Conservation (phyloP, 2,797 vertebrate species). For the Florisuga fusca region DNA sequence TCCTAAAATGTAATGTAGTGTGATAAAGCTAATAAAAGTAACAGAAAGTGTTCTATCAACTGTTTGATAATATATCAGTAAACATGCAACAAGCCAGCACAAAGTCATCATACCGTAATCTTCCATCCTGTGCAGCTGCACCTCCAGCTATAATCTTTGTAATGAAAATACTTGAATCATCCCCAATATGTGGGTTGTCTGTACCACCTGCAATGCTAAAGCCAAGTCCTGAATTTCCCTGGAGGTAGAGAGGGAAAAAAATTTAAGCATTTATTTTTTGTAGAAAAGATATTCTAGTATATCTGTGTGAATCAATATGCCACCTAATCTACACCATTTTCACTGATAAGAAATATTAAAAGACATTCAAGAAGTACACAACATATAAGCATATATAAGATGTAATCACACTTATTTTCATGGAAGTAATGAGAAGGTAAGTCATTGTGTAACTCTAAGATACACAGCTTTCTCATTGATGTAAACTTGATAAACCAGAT, state of each 20-base stretch:
- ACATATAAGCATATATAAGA: not conserved
- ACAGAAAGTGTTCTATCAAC: not conserved
- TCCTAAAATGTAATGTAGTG: not conserved
- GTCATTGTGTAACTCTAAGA: not conserved
- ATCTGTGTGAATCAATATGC: not conserved
- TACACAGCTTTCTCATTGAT: not conserved
- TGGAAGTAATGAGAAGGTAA: not conserved
- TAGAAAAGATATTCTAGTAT: not conserved
- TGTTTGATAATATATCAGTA: not conserved
- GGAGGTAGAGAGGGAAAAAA: not conserved
- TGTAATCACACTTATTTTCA: not conserved
- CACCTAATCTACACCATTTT: not conserved
- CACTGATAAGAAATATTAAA: not conserved
- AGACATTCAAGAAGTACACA: not conserved
- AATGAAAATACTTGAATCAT: conserved; percentile 97
- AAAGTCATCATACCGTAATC: conserved; percentile 86
- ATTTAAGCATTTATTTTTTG: not conserved
- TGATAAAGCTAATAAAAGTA: not conserved
- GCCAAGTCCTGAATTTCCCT: conserved; percentile 97
- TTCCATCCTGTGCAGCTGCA: conserved; percentile 93
- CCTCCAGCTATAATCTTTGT: conserved; percentile 97
- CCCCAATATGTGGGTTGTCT: conserved; percentile 97
- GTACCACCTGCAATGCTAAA: conserved; percentile 98
- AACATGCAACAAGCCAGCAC: not conserved
- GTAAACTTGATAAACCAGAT: not conserved